Base-by-base conservation (phyloP, 2,797 vertebrate species). In the Distichodus sexfasciatus region DNA sequence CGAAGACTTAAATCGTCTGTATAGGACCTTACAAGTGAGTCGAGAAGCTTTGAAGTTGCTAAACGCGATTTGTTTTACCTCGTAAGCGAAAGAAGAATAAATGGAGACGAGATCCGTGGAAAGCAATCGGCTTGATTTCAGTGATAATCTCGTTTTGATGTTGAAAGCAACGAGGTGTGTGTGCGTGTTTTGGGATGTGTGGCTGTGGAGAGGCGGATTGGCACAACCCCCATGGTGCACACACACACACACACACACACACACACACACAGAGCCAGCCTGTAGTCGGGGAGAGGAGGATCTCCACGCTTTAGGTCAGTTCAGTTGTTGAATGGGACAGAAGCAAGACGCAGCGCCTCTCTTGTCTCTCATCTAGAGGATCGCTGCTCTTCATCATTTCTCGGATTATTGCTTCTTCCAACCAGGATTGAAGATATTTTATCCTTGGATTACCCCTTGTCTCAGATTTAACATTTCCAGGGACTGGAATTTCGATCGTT, bases 301-400 rank as follows among this genome's bases (percentile, higher is more conserved):
- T 79, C 55, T 83, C 83, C 86, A 79, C 86, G 12, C 83, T 85
- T 82, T 58, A 74, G 85, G 44, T 57, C 50, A 36, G 89, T 84
- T 85, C 90, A 93, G 89, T 93, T 82, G 83, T 81, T 86, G 87
- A 88, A 81, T 86, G 65, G 87, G 86, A 89, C 85, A 79, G 83
- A 80, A 80, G 62, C 65, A 82, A 71, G 78, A 79, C 78, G 79
- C 75, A 81, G 66, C 77, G 69, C 78, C 65, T 53, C 69, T 71
- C 74, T 79, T 36, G 2, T 35, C 29, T 55, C 15, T 36, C 11
- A 15, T 55, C 26, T 10, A 23, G 2, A 17, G 11, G 10, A 40
- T 9, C 40, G 29, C 53, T 66, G 12, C 6, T 15, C 14, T 17
- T 33, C 40, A 15, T 4, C 9, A n/a, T 12, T 41, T 41, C 69